phyloP scores from a whole-genome alignment of 2,888 invertebrate species.

The Oligia fasciuncula region DNA sequence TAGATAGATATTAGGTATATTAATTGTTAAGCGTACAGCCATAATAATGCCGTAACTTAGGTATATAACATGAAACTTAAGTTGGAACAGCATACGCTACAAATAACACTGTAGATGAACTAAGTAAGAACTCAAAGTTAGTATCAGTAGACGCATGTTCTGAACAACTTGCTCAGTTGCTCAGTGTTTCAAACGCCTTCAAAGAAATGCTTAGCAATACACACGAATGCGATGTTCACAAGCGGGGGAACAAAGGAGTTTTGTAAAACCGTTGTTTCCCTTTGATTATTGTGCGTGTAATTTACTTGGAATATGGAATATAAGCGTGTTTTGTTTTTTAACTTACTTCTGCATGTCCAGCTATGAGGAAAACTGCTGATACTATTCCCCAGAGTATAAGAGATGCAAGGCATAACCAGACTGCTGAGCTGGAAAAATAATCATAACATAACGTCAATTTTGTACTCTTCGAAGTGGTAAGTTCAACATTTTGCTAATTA shows the following conservation, averaged over 20 bases:
- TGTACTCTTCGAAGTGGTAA: neutral
- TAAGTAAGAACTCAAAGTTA: constrained; percentile 38
- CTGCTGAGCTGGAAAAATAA: constrained; percentile 84
- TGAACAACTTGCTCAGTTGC: constrained; percentile 37
- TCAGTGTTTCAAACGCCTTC: constrained; percentile 60
- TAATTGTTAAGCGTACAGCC: neutral
- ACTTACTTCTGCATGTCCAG: constrained; percentile 91
- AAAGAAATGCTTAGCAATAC: constrained; percentile 68
- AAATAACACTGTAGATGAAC: constrained; percentile 31
- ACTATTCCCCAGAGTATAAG: constrained; percentile 91
- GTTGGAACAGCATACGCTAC: constrained; percentile 26
- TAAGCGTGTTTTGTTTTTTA: constrained; percentile 19
- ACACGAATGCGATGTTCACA: constrained; percentile 64
- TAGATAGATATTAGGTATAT: neutral
- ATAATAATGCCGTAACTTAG: constrained; percentile 2
- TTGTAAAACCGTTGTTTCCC: constrained; percentile 54
- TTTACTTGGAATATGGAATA: constrained; percentile 39
- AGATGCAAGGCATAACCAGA: constrained; percentile 90
- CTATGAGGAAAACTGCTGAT: constrained; percentile 89
- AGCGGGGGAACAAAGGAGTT: constrained; percentile 63
- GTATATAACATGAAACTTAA: constrained; percentile 17
- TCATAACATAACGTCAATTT: neutral
- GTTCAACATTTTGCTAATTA: neutral
- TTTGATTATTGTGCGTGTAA: constrained; percentile 63
- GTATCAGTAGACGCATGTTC: constrained; percentile 36